Base-by-base conservation (phyloP, 2,113 vertebrate genomes). In the Peromyscus leucopus region DNA sequence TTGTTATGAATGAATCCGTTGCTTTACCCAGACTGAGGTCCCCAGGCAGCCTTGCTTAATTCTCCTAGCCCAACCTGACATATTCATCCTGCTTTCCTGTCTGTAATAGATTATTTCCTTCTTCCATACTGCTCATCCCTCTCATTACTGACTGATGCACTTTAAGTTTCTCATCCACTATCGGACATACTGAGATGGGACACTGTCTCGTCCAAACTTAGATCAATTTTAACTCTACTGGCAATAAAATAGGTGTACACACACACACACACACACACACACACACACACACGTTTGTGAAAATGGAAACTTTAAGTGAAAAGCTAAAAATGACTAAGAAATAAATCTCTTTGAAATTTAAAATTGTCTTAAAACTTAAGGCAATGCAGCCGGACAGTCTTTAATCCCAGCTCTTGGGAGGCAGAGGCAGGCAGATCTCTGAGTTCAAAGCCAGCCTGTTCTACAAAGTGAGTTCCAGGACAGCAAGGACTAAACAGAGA, bases 151-250 rank as follows among this genome's bases (percentile, higher is more conserved):
- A 55, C 33, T 90, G 4, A 76, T 28, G n/a, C 65, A 95, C 76
- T 90, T 93, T 59, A 89, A 96, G 96, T 91, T 97, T 96, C 89
- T 94, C 63, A 96, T 90, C 33, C 16, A 78, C 59, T 75, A 69
- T 11, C 6, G 17, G 24, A 79, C 22, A 90, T 5, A 93, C 83
- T 42, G 26, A 95, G 28, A 31, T 16, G 1, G 57, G 39, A 95
- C 94, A 91, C 65, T 75, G 75, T 90, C 71, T 80, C 39, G 69
- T 76, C 10, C 51, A 22, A 7, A 76, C 26, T 82, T 36, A 80
- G 22, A 1, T 80, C 5, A 91, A 92, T 95, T 95, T 96, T 91
- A 95, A 86, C 84, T 94, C 48, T 96, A 31, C 28, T 69, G 59
- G 26, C 21, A 48, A 65, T 74, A 94, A 89, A 12, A 84, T 1